Evolutionary conservation across 2,888 invertebrate genomes (phyloP), one percentile per base, ranked within the genome.

Genomic region (Nineta flava): DNA sequence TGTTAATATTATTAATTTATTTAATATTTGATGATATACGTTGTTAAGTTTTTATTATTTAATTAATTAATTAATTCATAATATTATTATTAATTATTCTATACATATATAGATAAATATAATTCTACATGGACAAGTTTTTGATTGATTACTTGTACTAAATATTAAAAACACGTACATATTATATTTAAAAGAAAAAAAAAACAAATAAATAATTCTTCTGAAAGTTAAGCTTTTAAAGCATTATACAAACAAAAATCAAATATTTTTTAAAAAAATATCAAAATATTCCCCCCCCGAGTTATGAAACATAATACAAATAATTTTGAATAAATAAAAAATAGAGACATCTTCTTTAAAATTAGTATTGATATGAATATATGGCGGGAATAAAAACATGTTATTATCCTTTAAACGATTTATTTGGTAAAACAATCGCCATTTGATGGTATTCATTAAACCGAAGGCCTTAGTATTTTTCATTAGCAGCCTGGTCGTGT

Each of bases 41-140:
- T 47, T 47, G 15, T 35, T 34, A 34, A 47, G 34, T 47, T 34
- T 44, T 44, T 44, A 44, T 21, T 45, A 19, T 17, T 45, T 45
- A 46, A 46, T 46, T 32, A 46, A 46, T 46, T 32, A 46, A 32
- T 46, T 15, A 32, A 15, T 32, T 26, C 21, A 44, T 26, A 44
- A 44, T 9, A 44, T 44, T 17, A 32, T 7, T 15, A 17, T 44
- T 44, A 21, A 44, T 16, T 42, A 17, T 10, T 42, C 15, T 16
- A 42, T 42, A 42, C 15, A 42, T 42, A 15, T 15, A n/a, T 26
- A 26, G 4, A 26, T 26, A 26, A 26, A 26, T 6, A 7, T 26
- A 26, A 26, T 26, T 26, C 26, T 26, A 26, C 26, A 26, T 7
- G 26, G 26, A 26, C 26, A 26, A 26, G 26, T 26, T 26, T 26